These are phyloP conservation scores for Scylla paramamosain DNA, from an alignment of 1,140 invertebrate species.

Conservation along the genomic window DNA sequence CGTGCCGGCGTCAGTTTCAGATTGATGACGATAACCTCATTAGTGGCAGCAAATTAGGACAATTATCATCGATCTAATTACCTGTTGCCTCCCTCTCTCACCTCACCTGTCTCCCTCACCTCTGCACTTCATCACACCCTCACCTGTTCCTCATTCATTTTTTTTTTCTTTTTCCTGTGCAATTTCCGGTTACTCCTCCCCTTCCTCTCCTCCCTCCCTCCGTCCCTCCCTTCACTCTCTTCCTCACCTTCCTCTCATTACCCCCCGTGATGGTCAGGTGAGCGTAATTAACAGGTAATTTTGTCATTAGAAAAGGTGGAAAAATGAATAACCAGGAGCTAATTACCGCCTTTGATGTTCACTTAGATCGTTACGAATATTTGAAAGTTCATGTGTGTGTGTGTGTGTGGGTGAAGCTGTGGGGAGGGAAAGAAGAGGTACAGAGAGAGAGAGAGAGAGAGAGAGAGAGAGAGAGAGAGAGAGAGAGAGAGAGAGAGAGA, in stretches of 20 bases:
- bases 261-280: constrained; percentile 7
- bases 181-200: constrained; percentile 23
- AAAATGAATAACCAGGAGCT: background rate
- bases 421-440: too few relatives aligned
- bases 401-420: too few relatives aligned
- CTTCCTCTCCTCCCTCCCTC: background rate
- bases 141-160: background rate
- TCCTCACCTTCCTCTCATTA: background rate
- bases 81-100: background rate
- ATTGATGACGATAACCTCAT: constrained; percentile 23
- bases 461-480: too few relatives aligned
- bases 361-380: background rate
- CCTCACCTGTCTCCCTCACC: too few relatives aligned
- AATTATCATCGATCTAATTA: constrained; percentile 24
- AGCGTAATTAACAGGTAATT: background rate
- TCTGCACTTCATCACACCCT: background rate
- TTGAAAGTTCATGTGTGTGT: background rate
- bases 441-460: too few relatives aligned
- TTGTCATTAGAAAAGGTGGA: constrained; percentile 14
- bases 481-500: too few relatives aligned
- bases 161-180: constrained; percentile 1
- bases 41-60: background rate
- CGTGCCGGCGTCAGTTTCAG: background rate
- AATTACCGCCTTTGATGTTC: background rate
- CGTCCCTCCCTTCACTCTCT: background rate